phyloP scores from a whole-genome alignment of 2,888 invertebrate genomes.

The Caenorhabditis parvicauda region DNA sequence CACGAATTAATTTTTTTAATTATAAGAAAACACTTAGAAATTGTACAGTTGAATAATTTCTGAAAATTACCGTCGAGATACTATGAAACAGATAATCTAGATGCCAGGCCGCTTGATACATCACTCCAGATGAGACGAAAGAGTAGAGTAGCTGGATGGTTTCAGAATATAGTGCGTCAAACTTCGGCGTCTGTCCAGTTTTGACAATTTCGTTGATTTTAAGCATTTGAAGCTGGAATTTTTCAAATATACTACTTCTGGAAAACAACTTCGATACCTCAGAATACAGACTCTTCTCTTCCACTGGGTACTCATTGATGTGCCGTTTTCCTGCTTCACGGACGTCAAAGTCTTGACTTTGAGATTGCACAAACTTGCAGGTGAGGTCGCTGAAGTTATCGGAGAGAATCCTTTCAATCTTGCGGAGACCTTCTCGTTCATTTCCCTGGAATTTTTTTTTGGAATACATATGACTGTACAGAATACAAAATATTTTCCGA shows the following conservation, averaged over 20 bases:
- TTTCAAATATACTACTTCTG: neutral
- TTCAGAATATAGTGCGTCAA: slow-evolving; percentile 19
- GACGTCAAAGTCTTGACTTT: no score
- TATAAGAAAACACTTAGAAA: no score
- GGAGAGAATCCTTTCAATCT: no score
- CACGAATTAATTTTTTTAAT: no score
- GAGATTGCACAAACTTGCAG: slow-evolving; percentile 6
- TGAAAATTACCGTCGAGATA: slow-evolving; percentile 4
- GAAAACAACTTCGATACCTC: no score
- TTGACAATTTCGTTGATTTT: slow-evolving; percentile 24
- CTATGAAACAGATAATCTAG: slow-evolving; percentile 22
- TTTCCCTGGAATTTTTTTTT: no score
- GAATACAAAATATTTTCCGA: no score
- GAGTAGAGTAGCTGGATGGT: slow-evolving; percentile 10
- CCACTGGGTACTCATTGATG: slow-evolving; percentile 10
- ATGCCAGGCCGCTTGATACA: slow-evolving; percentile 27
- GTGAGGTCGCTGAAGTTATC: neutral
- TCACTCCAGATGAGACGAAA: slow-evolving; percentile 20
- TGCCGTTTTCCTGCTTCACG: no score
- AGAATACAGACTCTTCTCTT: slow-evolving; percentile 23
- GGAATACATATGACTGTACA: no score
- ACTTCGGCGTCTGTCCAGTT: slow-evolving; percentile 16
- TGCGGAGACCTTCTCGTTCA: no score
- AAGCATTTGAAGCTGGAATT: slow-evolving; percentile 14
- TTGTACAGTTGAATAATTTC: no score